A percentile compares a stretch with the other conserved stretches of the same genome.
Conservation (phyloP, 2,888 invertebrate species). For the Apotomis turbidana region DNA sequence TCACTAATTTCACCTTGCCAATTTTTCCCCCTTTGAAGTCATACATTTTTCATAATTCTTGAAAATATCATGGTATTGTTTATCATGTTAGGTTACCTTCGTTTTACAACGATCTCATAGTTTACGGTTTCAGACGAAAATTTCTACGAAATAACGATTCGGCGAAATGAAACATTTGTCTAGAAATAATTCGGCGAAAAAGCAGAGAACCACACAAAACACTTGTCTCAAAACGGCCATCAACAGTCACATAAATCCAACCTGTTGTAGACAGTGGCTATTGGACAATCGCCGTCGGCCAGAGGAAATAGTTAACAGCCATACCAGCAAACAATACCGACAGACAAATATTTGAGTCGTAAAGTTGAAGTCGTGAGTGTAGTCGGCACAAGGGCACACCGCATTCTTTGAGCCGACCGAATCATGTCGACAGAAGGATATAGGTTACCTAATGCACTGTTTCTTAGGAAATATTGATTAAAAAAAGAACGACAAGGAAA, state of each 20-base stretch:
- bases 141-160: too few relatives aligned
- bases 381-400: constrained; percentile 40
- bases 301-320: constrained; percentile 41
- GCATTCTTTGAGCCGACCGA: constrained; percentile 39
- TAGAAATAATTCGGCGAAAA: too few relatives aligned
- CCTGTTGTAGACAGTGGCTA: constrained; percentile 13
- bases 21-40: too few relatives aligned
- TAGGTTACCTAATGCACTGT: constrained; percentile 35
- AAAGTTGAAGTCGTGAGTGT: constrained; percentile 41
- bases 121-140: too few relatives aligned
- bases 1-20: too few relatives aligned
- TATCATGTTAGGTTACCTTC: too few relatives aligned
- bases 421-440: constrained; percentile 34
- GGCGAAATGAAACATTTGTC: too few relatives aligned
- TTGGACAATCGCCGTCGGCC: constrained; percentile 29
- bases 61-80: too few relatives aligned
- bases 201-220: background rate
- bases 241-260: constrained; percentile 9
- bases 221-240: constrained; percentile 11
- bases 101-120: too few relatives aligned
- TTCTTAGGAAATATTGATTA: constrained; percentile 12
- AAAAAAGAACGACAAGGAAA: background rate
- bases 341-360: constrained; percentile 42
- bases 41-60: too few relatives aligned
- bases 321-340: constrained; percentile 40